Conservation (phyloP, 2,113 vertebrate genomes). For the Pagrus major region DNA sequence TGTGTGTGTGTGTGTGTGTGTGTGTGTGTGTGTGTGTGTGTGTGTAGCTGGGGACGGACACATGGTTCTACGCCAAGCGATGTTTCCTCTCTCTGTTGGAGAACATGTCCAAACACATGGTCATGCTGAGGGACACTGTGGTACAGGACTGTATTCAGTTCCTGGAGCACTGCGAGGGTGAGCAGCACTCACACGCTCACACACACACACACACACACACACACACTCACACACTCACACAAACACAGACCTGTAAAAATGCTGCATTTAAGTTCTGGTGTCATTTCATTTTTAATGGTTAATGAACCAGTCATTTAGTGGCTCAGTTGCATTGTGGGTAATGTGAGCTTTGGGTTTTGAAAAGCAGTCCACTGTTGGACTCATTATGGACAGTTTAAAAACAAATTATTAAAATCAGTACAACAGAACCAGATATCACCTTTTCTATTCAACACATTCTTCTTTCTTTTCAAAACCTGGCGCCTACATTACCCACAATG, state of each 20-base stretch:
- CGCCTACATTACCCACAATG: too few relatives aligned
- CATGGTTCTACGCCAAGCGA: slow-evolving; percentile 97
- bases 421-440: too few relatives aligned
- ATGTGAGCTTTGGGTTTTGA: too few relatives aligned
- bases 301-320: too few relatives aligned
- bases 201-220: slow-evolving; percentile 36
- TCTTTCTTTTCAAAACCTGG: too few relatives aligned
- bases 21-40: slow-evolving; percentile 23
- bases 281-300: too few relatives aligned
- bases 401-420: too few relatives aligned
- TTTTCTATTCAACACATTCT: too few relatives aligned
- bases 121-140: slow-evolving; percentile 89
- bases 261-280: neutral
- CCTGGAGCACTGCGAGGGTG: slow-evolving; percentile 94
- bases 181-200: slow-evolving; percentile 48
- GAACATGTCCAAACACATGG: slow-evolving; percentile 96
- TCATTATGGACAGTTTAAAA: too few relatives aligned
- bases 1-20: slow-evolving; percentile 8
- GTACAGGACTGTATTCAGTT: slow-evolving; percentile 94
- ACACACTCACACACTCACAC: slow-evolving; percentile 27
- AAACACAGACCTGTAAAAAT: neutral
- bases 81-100: slow-evolving; percentile 97
- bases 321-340: too few relatives aligned
- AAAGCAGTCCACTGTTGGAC: too few relatives aligned
- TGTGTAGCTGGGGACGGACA: slow-evolving; percentile 91